Evolutionary conservation across 2,888 invertebrate genomes (phyloP).

Genomic region (Periphyllus acericola): DNA sequence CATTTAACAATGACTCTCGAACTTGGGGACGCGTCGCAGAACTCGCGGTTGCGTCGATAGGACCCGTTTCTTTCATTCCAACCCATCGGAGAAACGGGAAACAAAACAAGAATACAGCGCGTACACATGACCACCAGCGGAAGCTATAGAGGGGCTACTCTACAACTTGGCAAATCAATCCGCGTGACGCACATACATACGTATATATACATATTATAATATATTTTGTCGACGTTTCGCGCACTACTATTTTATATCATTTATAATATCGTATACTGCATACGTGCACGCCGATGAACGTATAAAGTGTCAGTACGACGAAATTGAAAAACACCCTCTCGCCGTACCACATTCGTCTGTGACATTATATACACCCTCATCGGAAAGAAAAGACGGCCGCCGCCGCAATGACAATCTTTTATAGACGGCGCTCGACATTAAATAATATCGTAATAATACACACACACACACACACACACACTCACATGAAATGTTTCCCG

Average conservation of each 20-base stretch:
- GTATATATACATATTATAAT: too few species aligned
- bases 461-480: neutral
- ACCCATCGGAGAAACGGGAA: too few species aligned
- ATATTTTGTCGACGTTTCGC: neutral
- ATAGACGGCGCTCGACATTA: conserved; percentile 44
- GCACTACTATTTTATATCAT: neutral
- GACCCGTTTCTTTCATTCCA: too few species aligned
- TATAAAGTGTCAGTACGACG: conserved; percentile 1
- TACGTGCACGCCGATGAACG: neutral
- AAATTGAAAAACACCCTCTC: conserved; percentile 57
- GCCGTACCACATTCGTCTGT: neutral
- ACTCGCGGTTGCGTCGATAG: too few species aligned
- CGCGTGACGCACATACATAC: neutral
- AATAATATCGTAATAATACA: conserved; percentile 7
- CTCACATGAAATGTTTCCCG: neutral
- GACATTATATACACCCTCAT: conserved; percentile 30
- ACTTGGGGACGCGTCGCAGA: too few species aligned
- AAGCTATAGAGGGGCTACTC: too few species aligned
- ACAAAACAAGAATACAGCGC: too few species aligned
- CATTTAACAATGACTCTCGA: too few species aligned
- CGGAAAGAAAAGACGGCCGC: conserved; percentile 33
- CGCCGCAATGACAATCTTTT: conserved; percentile 49
- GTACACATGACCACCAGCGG: too few species aligned
- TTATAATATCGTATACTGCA: neutral
- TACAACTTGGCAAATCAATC: neutral